Base-by-base conservation (phyloP, 2,888 invertebrate species). In the Drosophila lacicola region DNA sequence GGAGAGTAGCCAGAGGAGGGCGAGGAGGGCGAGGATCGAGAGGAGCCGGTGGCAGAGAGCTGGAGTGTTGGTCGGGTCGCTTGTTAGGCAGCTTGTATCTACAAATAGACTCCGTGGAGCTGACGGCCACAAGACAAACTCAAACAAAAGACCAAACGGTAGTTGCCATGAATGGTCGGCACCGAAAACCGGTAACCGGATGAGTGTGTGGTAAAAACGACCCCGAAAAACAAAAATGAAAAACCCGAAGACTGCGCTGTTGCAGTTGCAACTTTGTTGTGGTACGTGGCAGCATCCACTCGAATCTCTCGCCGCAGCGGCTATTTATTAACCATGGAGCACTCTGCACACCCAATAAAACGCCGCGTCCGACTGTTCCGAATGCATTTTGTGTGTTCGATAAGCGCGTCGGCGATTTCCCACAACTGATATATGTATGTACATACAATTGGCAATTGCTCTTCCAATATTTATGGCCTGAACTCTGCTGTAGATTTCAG, bases 81-180 rank as follows among this genome's bases (percentile, higher is more conserved):
- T 82, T 81, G 75, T 77, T 79, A 68, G 80, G 72, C 72, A 70
- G 87, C 78, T 79, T 85, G 88, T 88, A 79, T 83, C 84, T 86
- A 88, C 85, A 85, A 85, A 85, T 88, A 85, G 83, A 78, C 86
- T 68, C 61, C 71, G 56, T 41, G 33, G 69, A 61, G 62, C 83
- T 78, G 86, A 82, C 78, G 86, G 77, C 79, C 78, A 73, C 84
- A 85, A 86, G 84, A 88, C 87, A 85, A 88, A 85, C 68, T 83
- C 88, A 85, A 85, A 85, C 85, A 85, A 85, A 86, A 88, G 85
- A 88, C 84, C 73, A 81, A 85, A 85, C 88, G 88, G 88, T 85
- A 85, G 85, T 83, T 88, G 82, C 86, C 86, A 85, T 78, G 82
- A 83, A 88, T 85, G 83, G 80, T 66, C 68, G 53, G 29, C 41